Base-by-base conservation (phyloP, 1,140 invertebrate species). In the Drosophila lacertosa region DNA sequence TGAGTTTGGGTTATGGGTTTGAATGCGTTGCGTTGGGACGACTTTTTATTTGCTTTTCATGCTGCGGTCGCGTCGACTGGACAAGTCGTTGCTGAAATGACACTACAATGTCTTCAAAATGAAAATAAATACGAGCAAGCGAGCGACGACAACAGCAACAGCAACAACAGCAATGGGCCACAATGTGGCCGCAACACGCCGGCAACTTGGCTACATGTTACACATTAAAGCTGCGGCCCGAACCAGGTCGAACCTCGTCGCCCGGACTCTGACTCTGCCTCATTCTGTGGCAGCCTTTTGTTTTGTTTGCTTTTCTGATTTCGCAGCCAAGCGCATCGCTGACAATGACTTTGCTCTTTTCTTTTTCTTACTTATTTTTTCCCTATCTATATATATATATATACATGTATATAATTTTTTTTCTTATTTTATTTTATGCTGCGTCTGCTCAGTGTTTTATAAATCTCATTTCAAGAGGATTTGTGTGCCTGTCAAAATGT, bases 391-490 rank as follows among this genome's bases (percentile, higher is more conserved):
- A 33, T 26, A 50, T 71, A 29, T 29, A 67, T 53, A 74, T 59
- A 11, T 40, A 11, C n/a, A n/a, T n/a, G n/a, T n/a, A n/a, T n/a
- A n/a, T n/a, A n/a, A n/a, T 22, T 42, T 55, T 39, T 65, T 58
- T 60, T 57, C 13, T 20, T 51, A 20, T 26, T 67, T 47, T 58
- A 15, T 62, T 54, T 70, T 47, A 26, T 58, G 59, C 51, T 60
- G 60, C 69, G 62, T 53, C 40, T 76, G 67, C 57, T 55, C 67
- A 76, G 77, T 88, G 82, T 88, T 86, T 86, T 86, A 88, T 86
- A 88, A 84, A 88, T 82, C 82, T 72, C 74, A 88, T 88, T 88
- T 88, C 77, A 88, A 88, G 82, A 88, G 83, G 82, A 88, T 88
- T 88, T 88, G 82, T 88, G 77, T 78, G 82, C 70, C 82, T 88